Evolutionary conservation across 2,113 vertebrate genomes (phyloP), one percentile per base, ranked within the genome.

Genomic region (Corythoichthys intestinalis): DNA sequence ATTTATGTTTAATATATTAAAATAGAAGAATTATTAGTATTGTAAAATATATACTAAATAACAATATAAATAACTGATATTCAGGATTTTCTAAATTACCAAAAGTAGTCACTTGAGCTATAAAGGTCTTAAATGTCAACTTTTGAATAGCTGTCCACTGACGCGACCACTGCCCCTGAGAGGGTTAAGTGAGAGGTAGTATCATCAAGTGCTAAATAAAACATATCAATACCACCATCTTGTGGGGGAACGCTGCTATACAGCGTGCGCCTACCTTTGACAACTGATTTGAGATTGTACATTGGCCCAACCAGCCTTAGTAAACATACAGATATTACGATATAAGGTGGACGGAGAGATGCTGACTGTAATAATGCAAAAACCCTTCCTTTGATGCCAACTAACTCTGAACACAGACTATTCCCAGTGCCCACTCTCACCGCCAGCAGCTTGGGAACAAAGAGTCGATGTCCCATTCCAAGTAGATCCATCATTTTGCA

Each of bases 381-480:
- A 58, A 11, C 12, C 53, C 53, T 56, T 61, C n/a, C 38, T 38
- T n/a, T 9, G 4, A 11, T n/a, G 46, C 61, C 41, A 49, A 35
- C 17, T 58, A 47, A 71, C 20, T n/a, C 6, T n/a, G 12, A 63
- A 62, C 17, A 41, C 13, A 15, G n/a, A 64, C 34, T 10, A 38
- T 54, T 69, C 49, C 46, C 61, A 44, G 57, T 28, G 6, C 73
- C 17, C 41, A 48, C 57, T 93, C 97, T 98, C 96, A 99, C 97
- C 97, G 97, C 96, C 87, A 98, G 93, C 76, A 99, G 94, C 78
- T 92, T 94, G 80, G 97, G 97, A 74, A 99, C 97, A 84, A 99
- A 99, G 68, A 99, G 94, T 28, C 97, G 95, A 91, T 99, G 97
- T 87, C 97, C 95, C 97, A 99, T 99, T 58, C 96, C 97, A 87